phyloP scores from a whole-genome alignment of 1,140 invertebrate genomes.

The Chironomus striatipennis region DNA sequence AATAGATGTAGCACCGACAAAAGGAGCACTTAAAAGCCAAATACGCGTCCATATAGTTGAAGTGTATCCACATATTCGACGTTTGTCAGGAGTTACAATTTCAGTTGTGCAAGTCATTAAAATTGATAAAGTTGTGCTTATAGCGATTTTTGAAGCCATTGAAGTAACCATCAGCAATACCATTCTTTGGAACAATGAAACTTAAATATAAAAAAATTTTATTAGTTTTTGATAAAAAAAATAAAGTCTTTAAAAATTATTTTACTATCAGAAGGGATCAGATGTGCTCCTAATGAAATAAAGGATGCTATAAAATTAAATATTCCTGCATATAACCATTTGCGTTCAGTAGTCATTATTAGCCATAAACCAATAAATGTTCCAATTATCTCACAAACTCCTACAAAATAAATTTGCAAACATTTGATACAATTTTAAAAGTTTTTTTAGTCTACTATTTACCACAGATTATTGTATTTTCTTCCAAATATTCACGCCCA shows the following conservation, averaged over 20 bases:
- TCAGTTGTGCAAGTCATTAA: conserved; percentile 40
- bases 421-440: background rate
- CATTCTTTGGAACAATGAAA: conserved; percentile 30
- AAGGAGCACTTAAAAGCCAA: conserved; percentile 38
- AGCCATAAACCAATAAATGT: conserved; percentile 39
- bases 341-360: conserved; percentile 35
- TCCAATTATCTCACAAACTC: conserved; percentile 39
- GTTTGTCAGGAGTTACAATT: conserved; percentile 35
- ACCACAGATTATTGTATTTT: conserved; percentile 37
- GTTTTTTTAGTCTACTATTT: conserved; percentile 20
- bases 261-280: conserved; percentile 34
- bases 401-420: conserved; percentile 26
- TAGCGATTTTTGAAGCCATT: conserved; percentile 39
- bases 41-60: conserved; percentile 39
- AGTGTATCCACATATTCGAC: conserved; percentile 36
- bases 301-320: conserved; percentile 37
- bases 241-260: conserved; percentile 15
- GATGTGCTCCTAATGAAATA: conserved; percentile 37
- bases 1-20: conserved; percentile 36
- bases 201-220: conserved; percentile 26
- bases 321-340: conserved; percentile 37
- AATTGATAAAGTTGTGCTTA: conserved; percentile 37
- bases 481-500: conserved; percentile 38
- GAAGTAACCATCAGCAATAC: conserved; percentile 36
- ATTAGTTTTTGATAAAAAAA: too few species aligned